A percentile compares a stretch with the other conserved stretches of the same genome.
phyloP scores from a whole-genome alignment of 2,888 invertebrate genomes.

The Acanthosepion lycidas region DNA sequence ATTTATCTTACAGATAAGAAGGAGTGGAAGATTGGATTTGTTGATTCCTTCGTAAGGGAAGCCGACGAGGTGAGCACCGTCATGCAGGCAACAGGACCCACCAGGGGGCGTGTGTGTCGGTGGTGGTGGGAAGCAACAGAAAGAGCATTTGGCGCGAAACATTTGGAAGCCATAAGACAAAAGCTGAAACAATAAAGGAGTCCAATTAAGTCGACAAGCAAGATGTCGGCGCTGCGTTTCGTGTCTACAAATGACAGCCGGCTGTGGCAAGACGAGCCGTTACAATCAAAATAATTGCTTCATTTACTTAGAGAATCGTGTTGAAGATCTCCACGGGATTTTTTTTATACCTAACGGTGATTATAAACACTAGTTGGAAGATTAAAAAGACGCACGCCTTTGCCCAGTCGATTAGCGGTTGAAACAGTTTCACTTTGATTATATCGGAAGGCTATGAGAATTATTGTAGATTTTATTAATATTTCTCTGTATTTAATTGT shows the following conservation, averaged over 20 bases:
- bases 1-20: background rate
- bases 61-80: background rate
- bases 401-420: background rate
- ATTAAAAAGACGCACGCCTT: background rate
- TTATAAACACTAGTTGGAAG: background rate
- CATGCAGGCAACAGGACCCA: constrained; percentile 9
- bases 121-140: background rate
- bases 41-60: background rate
- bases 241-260: background rate
- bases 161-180: background rate
- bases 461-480: too few species aligned
- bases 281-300: constrained; percentile 33
- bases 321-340: background rate
- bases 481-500: too few species aligned
- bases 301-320: background rate
- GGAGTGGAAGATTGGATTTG: background rate
- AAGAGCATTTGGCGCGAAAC: background rate
- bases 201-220: background rate
- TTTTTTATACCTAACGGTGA: background rate
- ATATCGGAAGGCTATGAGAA: background rate
- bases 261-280: constrained; percentile 33
- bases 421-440: background rate
- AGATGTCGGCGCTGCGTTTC: background rate
- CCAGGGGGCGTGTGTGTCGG: background rate
- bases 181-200: constrained; percentile 9